Conservation (phyloP, 2,888 invertebrate genomes). For the Actias luna region DNA sequence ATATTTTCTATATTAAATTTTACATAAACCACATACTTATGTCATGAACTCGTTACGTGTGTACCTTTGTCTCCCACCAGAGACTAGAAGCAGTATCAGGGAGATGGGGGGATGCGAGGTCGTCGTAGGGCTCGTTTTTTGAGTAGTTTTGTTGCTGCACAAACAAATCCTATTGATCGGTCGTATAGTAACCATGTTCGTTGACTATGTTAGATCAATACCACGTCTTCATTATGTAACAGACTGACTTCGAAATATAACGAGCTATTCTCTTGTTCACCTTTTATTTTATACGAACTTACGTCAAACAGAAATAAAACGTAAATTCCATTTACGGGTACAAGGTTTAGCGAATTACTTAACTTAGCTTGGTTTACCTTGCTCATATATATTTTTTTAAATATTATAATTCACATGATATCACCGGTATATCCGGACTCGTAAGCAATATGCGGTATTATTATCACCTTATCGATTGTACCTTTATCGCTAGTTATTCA, state of each 20-base stretch:
- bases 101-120: too few species aligned
- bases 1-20: too few species aligned
- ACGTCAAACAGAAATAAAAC: too few species aligned
- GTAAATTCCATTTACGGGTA: too few species aligned
- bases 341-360: too few species aligned
- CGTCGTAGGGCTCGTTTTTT: too few species aligned
- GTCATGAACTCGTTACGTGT: too few species aligned
- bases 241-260: neutral
- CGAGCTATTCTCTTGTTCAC: neutral
- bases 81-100: too few species aligned
- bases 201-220: constrained; percentile 13
- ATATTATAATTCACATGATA: neutral
- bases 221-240: constrained; percentile 8
- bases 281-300: neutral
- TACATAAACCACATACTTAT: too few species aligned
- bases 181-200: constrained; percentile 5
- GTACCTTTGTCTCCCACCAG: too few species aligned
- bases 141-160: too few species aligned
- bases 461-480: constrained; percentile 4
- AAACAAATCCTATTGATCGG: neutral
- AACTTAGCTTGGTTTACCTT: too few species aligned
- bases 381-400: neutral
- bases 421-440: neutral
- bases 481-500: constrained; percentile 14
- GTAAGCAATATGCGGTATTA: neutral